Conservation (phyloP, 2,113 vertebrate genomes). For the Otus sunia region DNA sequence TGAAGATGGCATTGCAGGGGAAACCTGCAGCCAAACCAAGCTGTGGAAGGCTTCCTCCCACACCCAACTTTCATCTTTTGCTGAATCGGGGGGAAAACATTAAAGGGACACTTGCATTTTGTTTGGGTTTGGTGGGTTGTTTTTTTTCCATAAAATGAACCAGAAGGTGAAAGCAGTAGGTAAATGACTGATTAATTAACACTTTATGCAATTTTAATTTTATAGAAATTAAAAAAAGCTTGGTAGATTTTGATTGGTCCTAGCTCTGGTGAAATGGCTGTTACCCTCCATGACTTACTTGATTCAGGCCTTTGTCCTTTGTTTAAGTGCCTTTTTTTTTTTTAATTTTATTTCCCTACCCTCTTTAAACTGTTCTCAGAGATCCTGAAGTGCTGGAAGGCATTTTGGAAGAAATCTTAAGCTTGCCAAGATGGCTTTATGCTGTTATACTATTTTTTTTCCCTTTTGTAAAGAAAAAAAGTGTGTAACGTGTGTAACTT, state of each 20-base stretch:
- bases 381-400: conserved; percentile 70
- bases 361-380: conserved; percentile 71
- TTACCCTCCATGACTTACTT: conserved; percentile 70
- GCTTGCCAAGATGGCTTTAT: conserved; percentile 65
- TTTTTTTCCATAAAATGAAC: conserved; percentile 40
- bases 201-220: conserved; percentile 78
- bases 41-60: conserved; percentile 35
- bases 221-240: conserved; percentile 44
- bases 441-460: conserved; percentile 62
- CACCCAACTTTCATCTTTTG: background rate
- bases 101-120: conserved; percentile 63
- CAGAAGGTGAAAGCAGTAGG: conserved; percentile 64
- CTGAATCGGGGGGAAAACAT: background rate
- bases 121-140: background rate
- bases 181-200: conserved; percentile 62
- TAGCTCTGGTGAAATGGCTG: conserved; percentile 68
- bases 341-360: background rate
- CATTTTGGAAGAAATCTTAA: conserved; percentile 70
- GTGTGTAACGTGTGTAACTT: conserved; percentile 36
- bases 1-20: conserved; percentile 58
- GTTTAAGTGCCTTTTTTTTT: conserved; percentile 80
- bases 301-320: conserved; percentile 81
- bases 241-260: conserved; percentile 63
- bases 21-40: conserved; percentile 53
- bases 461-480: conserved; percentile 55